Evolutionary conservation across 2,888 invertebrate genomes (phyloP).

Genomic region (Panzeria rudis): DNA sequence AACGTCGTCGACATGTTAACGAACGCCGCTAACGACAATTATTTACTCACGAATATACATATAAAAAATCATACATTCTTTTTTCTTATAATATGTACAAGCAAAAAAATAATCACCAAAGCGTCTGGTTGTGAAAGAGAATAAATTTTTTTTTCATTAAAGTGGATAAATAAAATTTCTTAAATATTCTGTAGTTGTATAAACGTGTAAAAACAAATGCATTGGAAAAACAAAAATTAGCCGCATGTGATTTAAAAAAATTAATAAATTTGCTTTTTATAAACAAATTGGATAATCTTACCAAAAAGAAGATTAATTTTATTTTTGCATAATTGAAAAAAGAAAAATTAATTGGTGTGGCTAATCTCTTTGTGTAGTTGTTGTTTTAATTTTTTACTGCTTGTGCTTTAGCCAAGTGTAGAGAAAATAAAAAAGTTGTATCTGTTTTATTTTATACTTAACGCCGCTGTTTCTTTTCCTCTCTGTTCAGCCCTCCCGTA

Average conservation of each 20-base stretch:
- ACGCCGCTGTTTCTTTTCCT: slow-evolving; percentile 48
- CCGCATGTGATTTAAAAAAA: slow-evolving; percentile 40
- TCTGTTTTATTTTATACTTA: slow-evolving; percentile 50
- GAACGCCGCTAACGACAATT: slow-evolving; percentile 71
- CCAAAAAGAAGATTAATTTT: not conserved
- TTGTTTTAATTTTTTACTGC: slow-evolving; percentile 31
- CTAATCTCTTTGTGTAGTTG: slow-evolving; percentile 52
- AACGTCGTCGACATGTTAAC: slow-evolving; percentile 68
- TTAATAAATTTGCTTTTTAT: not conserved
- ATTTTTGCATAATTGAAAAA: slow-evolving; percentile 54
- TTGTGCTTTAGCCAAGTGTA: slow-evolving; percentile 65
- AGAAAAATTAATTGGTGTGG: slow-evolving; percentile 48
- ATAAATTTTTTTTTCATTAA: too few relatives aligned
- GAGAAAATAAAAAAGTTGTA: slow-evolving; percentile 67
- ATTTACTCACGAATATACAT: slow-evolving; percentile 62
- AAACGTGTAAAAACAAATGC: not conserved
- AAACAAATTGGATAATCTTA: not conserved
- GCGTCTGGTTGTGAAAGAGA: slow-evolving; percentile 30
- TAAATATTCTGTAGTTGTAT: not conserved
- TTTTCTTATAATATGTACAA: slow-evolving; percentile 50
- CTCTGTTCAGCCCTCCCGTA: slow-evolving; percentile 12
- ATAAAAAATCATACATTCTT: slow-evolving; percentile 46
- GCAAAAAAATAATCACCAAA: slow-evolving; percentile 43
- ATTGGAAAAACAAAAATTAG: not conserved
- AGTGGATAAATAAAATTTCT: slow-evolving; percentile 2